Evolutionary conservation across 2,888 invertebrate species (phyloP).

Genomic region (Lasioglossum leucozonium): DNA sequence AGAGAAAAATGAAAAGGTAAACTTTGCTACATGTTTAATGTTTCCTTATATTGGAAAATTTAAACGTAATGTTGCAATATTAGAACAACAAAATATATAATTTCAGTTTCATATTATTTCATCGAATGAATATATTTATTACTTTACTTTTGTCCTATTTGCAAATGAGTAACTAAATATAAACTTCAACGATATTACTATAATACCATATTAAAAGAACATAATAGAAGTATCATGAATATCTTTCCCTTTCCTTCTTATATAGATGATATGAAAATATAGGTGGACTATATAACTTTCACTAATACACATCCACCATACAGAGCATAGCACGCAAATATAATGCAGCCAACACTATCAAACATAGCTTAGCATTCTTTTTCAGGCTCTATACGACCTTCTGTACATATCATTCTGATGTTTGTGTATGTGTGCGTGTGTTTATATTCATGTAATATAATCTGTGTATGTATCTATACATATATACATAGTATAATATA

Average conservation of each 20-base stretch:
- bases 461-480: conserved; percentile 53
- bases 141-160: conserved; percentile 34
- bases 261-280: conserved; percentile 59
- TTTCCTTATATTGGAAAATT: conserved; percentile 35
- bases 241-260: conserved; percentile 59
- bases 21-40: conserved; percentile 29
- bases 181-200: conserved; percentile 41
- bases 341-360: conserved; percentile 77
- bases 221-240: conserved; percentile 38
- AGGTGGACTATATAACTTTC: conserved; percentile 57
- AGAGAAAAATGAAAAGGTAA: conserved; percentile 26
- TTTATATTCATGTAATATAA: conserved; percentile 57
- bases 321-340: conserved; percentile 67
- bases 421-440: conserved; percentile 54
- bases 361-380: conserved; percentile 74
- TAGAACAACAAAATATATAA: conserved; percentile 26
- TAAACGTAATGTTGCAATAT: conserved; percentile 29
- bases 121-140: conserved; percentile 35
- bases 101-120: conserved; percentile 5
- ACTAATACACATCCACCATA: conserved; percentile 63
- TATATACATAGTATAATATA: conserved; percentile 68
- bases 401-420: conserved; percentile 64
- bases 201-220: conserved; percentile 41
- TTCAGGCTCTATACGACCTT: conserved; percentile 72
- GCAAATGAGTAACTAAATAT: conserved; percentile 51